These are phyloP conservation scores for Nipponia nippon DNA, from an alignment of 2,113 vertebrate species.

Conservation along the genomic window DNA sequence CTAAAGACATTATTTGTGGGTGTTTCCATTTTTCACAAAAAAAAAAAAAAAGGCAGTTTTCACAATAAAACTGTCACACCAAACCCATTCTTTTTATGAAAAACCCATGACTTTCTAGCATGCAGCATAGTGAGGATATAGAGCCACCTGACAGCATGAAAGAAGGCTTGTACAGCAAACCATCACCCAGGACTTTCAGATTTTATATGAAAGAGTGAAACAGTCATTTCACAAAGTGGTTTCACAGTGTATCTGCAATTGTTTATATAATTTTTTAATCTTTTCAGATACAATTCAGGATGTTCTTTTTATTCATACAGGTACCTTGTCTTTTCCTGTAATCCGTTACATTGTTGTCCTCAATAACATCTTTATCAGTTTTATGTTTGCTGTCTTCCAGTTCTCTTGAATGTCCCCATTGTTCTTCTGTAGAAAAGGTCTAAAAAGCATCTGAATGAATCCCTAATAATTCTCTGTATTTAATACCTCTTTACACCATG, in stretches of 20 bases:
- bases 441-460: neutral
- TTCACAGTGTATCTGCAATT: neutral
- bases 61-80: neutral
- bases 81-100: neutral
- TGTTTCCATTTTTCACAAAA: neutral
- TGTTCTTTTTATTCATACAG: neutral
- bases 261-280: neutral
- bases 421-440: neutral
- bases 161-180: neutral
- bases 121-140: neutral
- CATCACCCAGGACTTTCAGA: neutral
- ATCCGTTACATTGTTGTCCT: neutral
- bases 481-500: neutral
- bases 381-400: neutral
- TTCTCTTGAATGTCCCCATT: neutral
- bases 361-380: neutral
- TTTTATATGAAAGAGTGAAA: neutral
- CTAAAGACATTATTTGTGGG: neutral
- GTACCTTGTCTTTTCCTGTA: neutral
- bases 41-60: neutral
- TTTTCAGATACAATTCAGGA: neutral
- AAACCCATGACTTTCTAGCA: neutral
- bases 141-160: accelerated
- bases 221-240: neutral
- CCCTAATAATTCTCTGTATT: neutral